Conservation (phyloP, 2,113 vertebrate species). For the Oryzias curvinotus region DNA sequence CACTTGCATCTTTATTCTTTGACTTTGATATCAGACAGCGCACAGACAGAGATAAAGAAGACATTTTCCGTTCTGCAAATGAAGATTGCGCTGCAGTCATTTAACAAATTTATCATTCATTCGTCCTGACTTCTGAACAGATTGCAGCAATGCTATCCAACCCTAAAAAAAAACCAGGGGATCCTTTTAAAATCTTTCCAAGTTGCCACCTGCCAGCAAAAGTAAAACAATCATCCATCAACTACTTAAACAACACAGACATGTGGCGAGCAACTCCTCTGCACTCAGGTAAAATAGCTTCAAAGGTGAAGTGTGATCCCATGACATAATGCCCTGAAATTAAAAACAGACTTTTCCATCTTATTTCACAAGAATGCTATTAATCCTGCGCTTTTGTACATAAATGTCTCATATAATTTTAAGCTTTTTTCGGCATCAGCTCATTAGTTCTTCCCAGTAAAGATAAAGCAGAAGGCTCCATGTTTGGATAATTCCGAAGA, state of each 20-base stretch:
- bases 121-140: conserved; percentile 13
- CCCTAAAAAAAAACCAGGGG: conserved; percentile 76
- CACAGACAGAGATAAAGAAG: background rate
- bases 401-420: conserved; percentile 27
- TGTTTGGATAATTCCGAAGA: conserved; percentile 13
- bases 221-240: conserved; percentile 42
- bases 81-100: conserved; percentile 5
- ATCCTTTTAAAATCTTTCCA: conserved; percentile 77
- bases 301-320: conserved; percentile 38
- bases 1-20: background rate
- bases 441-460: conserved; percentile 39
- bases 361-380: conserved; percentile 46
- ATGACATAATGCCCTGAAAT: conserved; percentile 57
- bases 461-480: conserved; percentile 20
- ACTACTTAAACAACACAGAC: conserved; percentile 42
- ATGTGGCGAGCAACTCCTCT: conserved; percentile 38
- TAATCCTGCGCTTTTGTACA: conserved; percentile 43
- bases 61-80: conserved; percentile 9
- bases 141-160: background rate
- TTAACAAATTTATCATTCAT: background rate
- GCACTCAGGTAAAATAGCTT: conserved; percentile 43
- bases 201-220: conserved; percentile 66
- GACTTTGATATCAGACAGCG: conserved; percentile 3
- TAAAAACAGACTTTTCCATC: conserved; percentile 56
- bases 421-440: conserved; percentile 44